Evolutionary conservation across 2,113 vertebrate genomes (phyloP).

Genomic region (Alligator mississippiensis): DNA sequence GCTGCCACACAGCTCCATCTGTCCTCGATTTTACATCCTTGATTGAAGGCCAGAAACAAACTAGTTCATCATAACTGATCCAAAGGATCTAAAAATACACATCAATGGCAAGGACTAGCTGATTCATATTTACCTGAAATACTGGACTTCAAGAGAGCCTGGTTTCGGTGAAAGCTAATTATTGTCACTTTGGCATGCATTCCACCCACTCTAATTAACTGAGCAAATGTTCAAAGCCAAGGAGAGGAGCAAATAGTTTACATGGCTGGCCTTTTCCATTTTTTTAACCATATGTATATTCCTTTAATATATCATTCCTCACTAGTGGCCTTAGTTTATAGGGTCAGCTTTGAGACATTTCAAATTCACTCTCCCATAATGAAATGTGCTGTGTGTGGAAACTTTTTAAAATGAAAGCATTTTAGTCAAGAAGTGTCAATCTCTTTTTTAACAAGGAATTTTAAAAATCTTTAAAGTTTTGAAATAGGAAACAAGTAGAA

Average conservation of each 20-base stretch:
- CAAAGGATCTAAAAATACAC: neutral
- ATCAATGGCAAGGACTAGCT: neutral
- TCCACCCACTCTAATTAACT: neutral
- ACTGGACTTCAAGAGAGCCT: neutral
- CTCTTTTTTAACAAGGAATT: accelerated
- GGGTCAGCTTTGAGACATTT: neutral
- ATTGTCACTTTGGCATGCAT: neutral
- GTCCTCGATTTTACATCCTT: neutral
- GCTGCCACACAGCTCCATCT: neutral
- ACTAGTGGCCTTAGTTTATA: neutral
- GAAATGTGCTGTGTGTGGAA: neutral
- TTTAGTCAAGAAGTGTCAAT: neutral
- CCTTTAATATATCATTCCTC: neutral
- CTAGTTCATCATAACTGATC: neutral
- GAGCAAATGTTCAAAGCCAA: neutral
- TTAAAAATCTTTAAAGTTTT: neutral
- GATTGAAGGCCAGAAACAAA: neutral
- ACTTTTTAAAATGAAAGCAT: neutral
- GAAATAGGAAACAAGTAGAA: neutral
- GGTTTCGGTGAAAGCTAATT: neutral
- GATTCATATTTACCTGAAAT: neutral
- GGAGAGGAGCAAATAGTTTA: neutral
- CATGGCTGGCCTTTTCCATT: neutral
- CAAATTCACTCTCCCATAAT: neutral
- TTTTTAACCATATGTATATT: neutral